Percentiles rank a stretch among this genome's conserved stretches.
Evolutionary conservation across 2,888 invertebrate genomes (phyloP).

Genomic region (Cosmia pyralina): DNA sequence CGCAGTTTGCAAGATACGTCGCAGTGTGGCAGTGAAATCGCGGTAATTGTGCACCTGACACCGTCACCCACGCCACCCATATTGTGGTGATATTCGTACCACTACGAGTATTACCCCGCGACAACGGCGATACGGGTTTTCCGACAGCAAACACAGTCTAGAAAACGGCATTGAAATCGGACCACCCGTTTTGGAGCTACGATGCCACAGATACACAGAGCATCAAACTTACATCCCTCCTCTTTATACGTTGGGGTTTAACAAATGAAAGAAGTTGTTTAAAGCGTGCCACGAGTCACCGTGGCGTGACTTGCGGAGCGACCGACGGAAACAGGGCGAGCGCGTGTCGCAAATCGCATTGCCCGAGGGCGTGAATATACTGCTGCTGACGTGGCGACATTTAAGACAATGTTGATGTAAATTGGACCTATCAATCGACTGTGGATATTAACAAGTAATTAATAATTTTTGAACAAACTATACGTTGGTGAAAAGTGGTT

Average conservation of each 20-base stretch:
- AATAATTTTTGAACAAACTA: not conserved
- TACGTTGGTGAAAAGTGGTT: not conserved
- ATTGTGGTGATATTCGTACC: slow-evolving; percentile 4
- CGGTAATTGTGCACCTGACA: slow-evolving; percentile 27
- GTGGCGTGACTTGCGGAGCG: too few species aligned
- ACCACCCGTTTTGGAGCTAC: too few species aligned
- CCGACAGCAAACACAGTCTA: too few species aligned
- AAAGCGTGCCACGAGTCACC: too few species aligned
- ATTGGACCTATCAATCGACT: not conserved
- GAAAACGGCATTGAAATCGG: too few species aligned
- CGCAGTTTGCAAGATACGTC: not conserved
- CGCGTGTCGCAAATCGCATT: too few species aligned
- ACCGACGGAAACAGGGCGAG: too few species aligned
- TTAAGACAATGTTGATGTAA: not conserved
- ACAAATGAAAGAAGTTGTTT: too few species aligned
- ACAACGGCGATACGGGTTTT: too few species aligned
- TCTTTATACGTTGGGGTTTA: too few species aligned
- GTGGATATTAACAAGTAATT: not conserved
- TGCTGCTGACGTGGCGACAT: not conserved
- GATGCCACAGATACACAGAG: too few species aligned
- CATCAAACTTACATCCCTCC: too few species aligned
- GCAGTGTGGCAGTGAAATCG: slow-evolving; percentile 23
- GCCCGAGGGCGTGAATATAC: not conserved
- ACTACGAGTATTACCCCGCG: not conserved
- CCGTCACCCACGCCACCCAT: not conserved